Percentiles rank a stretch among this genome's conserved stretches.
These are phyloP conservation scores for Rhincodon typus DNA, from an alignment of 2,797 vertebrate genomes.

Conservation along the genomic window DNA sequence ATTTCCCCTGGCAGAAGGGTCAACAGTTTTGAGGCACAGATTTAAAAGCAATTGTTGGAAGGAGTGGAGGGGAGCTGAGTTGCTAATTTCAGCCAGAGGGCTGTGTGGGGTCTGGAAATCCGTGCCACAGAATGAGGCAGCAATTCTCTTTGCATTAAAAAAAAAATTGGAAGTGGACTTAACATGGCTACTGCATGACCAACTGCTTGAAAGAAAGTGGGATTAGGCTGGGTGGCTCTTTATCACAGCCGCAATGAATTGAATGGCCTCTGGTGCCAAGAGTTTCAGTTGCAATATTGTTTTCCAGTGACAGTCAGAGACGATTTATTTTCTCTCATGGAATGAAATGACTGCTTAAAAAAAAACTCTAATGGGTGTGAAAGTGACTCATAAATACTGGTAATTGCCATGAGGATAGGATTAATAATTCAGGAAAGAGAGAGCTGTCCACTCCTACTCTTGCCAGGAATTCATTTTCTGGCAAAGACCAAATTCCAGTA, in stretches of 20 bases:
- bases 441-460: neutral
- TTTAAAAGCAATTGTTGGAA: neutral
- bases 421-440: neutral
- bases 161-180: neutral
- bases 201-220: neutral
- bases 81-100: neutral
- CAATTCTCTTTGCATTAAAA: neutral
- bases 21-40: neutral
- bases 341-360: neutral
- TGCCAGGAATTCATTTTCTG: neutral
- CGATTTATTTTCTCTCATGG: neutral
- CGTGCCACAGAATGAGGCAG: neutral
- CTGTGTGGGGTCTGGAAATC: neutral
- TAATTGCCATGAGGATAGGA: neutral
- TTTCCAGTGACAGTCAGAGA: neutral
- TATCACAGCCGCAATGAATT: neutral
- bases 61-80: neutral
- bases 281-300: neutral
- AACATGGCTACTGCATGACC: neutral
- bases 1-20: neutral
- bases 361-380: neutral
- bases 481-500: neutral
- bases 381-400: too few relatives aligned
- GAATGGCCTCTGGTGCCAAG: neutral
- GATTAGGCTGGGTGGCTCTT: neutral